Percentiles rank a stretch among this genome's conserved stretches.
phyloP scores from a whole-genome alignment of 2,797 vertebrate species.

The Falco biarmicus region DNA sequence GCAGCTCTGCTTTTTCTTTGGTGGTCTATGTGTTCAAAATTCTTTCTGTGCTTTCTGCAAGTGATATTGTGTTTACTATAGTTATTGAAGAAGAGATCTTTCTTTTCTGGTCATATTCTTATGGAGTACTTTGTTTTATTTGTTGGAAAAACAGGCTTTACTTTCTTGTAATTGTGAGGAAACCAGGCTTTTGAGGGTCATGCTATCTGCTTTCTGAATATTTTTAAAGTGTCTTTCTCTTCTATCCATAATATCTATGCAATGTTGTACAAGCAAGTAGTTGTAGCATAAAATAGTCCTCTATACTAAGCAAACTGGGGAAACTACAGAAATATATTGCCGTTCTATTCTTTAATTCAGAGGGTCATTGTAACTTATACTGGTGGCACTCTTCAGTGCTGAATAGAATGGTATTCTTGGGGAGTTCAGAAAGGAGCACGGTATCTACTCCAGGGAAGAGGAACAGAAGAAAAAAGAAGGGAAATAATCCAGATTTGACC shows the following conservation, averaged over 20 bases:
- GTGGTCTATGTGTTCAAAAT: not conserved
- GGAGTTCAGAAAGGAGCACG: not conserved
- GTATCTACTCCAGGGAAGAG: not conserved
- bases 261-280: not conserved
- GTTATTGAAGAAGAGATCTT: not conserved
- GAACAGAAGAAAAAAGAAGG: rapidly evolving
- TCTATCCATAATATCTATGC: not conserved
- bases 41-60: not conserved
- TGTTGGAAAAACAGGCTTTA: not conserved
- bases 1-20: not conserved
- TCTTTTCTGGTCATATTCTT: not conserved
- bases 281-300: not conserved
- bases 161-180: not conserved
- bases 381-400: not conserved
- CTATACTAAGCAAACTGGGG: not conserved
- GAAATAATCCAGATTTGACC: not conserved
- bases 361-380: not conserved
- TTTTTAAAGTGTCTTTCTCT: not conserved
- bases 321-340: not conserved
- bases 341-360: not conserved
- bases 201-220: not conserved
- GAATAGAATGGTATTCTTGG: not conserved
- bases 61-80: not conserved
- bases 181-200: not conserved
- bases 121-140: not conserved